Evolutionary conservation across 1,140 invertebrate species (phyloP), one percentile per base, ranked within the genome.

Genomic region (Cotesia chilonis): DNA sequence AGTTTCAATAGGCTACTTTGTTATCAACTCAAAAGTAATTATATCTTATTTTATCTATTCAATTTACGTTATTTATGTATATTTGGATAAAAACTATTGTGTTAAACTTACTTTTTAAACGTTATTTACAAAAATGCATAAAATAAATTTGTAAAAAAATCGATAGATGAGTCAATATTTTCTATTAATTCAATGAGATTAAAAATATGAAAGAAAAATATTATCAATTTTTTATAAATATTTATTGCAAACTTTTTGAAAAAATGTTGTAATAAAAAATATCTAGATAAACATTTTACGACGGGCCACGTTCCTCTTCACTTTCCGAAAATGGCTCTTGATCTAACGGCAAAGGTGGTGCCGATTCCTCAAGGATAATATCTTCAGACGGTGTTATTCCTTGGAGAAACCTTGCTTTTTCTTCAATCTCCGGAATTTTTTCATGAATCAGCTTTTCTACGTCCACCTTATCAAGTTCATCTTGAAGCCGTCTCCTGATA

Each of bases 391-490:
- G 75, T 20, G 77, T 14, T 38, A 82, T 28, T 20, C 79, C 79
- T 63, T 85, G 82, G 14, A 85, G 76, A 60, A 80, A 74, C 17
- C 77, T 81, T 14, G 83, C 88, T 73, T 89, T 88, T 76, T 89
- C 84, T 72, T 92, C 91, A 28, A 93, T 84, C 76, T 91, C 89
- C 4, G 90, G 89, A 20, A 92, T 84, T 79, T 92, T 89, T 51
- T 91, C 86, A 71, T 92, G 90, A 70, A 94, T 93, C 51, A 91
- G 82, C 75, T 91, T 88, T 79, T 94, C 93, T 4, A 94, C 89
- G 77, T 95, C 89, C 36, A 94, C 87, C 75, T 90, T 90, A 77
- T 94, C 89, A 36, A 94, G 82, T 75, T 92, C 90, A 72, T 91
- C 89, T 77, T 91, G 90, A 0, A 94, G 87, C 60, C 91, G 89